Conservation (phyloP, 2,113 vertebrate genomes). For the Pholis gunnellus region DNA sequence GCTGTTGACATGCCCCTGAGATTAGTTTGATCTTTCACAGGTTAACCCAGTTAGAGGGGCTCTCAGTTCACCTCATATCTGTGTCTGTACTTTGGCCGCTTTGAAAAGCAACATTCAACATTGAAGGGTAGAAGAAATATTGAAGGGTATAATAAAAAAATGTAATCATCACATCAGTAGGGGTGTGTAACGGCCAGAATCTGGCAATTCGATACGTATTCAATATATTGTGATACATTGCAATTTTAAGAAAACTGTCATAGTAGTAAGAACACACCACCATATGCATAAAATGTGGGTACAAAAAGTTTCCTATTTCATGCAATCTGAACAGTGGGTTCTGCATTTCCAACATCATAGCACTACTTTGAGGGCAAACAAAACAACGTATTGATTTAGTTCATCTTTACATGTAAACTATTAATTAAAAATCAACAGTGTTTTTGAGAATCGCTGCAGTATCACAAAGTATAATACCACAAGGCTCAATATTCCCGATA, state of each 20-base stretch:
- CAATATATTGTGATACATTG: background rate
- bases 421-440: background rate
- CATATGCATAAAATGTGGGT: background rate
- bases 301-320: background rate
- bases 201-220: background rate
- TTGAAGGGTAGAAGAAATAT: slow-evolving; percentile 22
- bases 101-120: background rate
- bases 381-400: background rate
- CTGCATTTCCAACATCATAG: background rate
- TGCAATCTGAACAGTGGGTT: background rate
- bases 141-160: slow-evolving; percentile 15
- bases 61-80: slow-evolving; percentile 23
- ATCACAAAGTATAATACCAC: background rate
- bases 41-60: slow-evolving; percentile 36
- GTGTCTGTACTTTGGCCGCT: background rate
- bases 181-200: background rate
- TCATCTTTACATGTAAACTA: background rate
- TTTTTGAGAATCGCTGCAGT: background rate
- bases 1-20: slow-evolving; percentile 59
- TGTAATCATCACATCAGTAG: slow-evolving; percentile 10
- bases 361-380: background rate
- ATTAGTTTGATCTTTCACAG: slow-evolving; percentile 76
- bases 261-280: background rate
- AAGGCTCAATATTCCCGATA: background rate
- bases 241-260: background rate